Evolutionary conservation across 2,797 vertebrate species (phyloP).

Genomic region (Heterohyrax brucei): DNA sequence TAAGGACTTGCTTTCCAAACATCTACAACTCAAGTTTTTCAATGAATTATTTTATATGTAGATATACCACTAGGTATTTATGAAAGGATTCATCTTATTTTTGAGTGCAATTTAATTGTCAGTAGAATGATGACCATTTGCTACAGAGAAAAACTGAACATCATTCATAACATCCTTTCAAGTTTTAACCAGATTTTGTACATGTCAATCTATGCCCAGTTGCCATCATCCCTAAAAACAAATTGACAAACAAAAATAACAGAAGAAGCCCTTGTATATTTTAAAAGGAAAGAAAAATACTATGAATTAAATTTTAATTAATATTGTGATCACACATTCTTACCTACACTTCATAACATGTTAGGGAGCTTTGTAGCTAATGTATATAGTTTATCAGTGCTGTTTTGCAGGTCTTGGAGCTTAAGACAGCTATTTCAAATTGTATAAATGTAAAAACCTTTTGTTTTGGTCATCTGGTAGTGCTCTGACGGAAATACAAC

Average conservation of each 20-base stretch:
- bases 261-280: background rate
- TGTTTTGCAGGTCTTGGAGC: background rate
- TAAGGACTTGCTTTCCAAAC: background rate
- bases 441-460: background rate
- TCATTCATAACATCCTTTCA: background rate
- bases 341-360: background rate
- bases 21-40: background rate
- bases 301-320: constrained; percentile 10
- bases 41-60: background rate
- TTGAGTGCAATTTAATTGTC: background rate
- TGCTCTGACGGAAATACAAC: too few species aligned
- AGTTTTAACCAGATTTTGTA: constrained; percentile 10
- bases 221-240: background rate
- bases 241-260: background rate
- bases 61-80: background rate
- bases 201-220: background rate
- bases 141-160: background rate
- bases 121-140: background rate
- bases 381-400: background rate
- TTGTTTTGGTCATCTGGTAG: too few species aligned
- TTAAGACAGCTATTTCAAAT: background rate
- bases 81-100: constrained; percentile 18
- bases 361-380: background rate
- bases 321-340: background rate
- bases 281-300: background rate